Conservation (phyloP, 2,888 invertebrate genomes). For the Polyommatus icarus region DNA sequence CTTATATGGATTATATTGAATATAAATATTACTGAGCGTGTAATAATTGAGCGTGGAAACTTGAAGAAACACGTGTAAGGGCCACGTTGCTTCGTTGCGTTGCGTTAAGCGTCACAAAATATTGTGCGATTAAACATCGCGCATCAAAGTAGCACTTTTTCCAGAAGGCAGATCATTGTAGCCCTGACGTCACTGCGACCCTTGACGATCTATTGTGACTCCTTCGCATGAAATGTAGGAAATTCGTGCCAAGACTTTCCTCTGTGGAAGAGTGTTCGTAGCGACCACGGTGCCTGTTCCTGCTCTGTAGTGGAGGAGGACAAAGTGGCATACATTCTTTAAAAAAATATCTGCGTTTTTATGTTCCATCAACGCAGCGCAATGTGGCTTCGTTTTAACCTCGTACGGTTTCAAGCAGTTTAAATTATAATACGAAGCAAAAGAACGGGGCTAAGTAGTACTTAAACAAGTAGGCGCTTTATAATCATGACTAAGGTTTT, state of each 20-base stretch:
- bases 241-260: too few relatives aligned
- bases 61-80: conserved; percentile 16
- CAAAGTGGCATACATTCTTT: too few relatives aligned
- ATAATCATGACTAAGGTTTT: background rate
- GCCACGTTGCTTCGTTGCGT: background rate
- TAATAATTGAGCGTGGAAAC: background rate
- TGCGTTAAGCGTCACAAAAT: background rate
- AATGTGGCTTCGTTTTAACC: background rate
- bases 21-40: conserved; percentile 14
- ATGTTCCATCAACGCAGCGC: background rate
- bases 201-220: too few relatives aligned
- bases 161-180: too few relatives aligned
- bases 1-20: conserved; percentile 17
- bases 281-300: too few relatives aligned
- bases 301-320: too few relatives aligned
- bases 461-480: background rate
- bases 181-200: too few relatives aligned
- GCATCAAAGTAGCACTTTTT: too few relatives aligned
- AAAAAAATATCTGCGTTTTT: background rate
- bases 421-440: conserved; percentile 6
- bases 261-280: too few relatives aligned
- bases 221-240: too few relatives aligned
- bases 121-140: too few relatives aligned
- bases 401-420: conserved; percentile 5
- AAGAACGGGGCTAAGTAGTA: conserved; percentile 13